Evolutionary conservation across 2,888 invertebrate genomes (phyloP), one percentile per base, ranked within the genome.

Genomic region (Stenurella melanura): DNA sequence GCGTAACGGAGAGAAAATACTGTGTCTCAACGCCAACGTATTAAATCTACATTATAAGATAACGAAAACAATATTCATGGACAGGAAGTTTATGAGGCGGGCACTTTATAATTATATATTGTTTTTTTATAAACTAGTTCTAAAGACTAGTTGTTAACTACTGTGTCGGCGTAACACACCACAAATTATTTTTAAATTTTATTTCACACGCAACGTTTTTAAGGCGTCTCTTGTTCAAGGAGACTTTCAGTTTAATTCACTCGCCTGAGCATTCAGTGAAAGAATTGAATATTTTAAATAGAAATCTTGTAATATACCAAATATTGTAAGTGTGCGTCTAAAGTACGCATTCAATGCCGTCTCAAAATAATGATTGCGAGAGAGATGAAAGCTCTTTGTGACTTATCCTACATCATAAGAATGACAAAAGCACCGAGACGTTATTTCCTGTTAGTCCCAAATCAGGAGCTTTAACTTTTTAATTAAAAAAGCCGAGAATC

Each of bases 131-230:
- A 66, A 58, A 30, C 50, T 21, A 34, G 34, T 17, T 34, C 61
- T 64, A 64, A 68, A 60, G 19, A 68, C 64, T 30, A 34, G 61
- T 67, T 60, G 69, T 75, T 50, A 76, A 76, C 63, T 78, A 74
- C 74, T 67, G 26, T 67, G 30, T 19, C 54, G 67, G 67, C 11
- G 56, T 54, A 30, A 21, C 21, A 64, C 60, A 57, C 57, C 66
- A n/a, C 54, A 76, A 79, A 79, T 79, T 72, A 75, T 73, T 79
- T 79, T 79, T 79, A 79, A 79, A 79, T 79, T 79, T 76, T 75
- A 70, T 66, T 73, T 73, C 76, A 79, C 78, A 79, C 78, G 78
- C 78, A 74, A 78, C 30, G 56, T 60, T 30, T 77, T 68, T 74
- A 61, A 54, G 69, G 42, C 42, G 64, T 15, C 19, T 42, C 11